phyloP scores from a whole-genome alignment of 2,113 vertebrate species.

The Aegotheles bennettii region DNA sequence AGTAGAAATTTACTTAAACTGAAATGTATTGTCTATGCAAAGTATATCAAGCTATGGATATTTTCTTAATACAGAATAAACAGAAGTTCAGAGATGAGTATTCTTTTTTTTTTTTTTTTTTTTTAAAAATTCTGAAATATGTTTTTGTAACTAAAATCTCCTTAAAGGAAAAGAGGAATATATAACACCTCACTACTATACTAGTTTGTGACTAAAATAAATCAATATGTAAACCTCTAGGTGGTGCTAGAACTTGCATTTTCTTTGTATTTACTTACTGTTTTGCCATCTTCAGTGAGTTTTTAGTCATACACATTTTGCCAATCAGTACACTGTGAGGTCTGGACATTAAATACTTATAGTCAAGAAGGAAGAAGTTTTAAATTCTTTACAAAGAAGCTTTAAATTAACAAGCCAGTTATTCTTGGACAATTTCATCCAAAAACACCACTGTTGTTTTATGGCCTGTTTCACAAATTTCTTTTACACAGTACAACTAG shows the following conservation, averaged over 20 bases:
- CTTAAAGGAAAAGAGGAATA: background rate
- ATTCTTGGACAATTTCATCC: background rate
- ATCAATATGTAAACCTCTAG: constrained; percentile 13
- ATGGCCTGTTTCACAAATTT: background rate
- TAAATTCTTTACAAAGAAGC: background rate
- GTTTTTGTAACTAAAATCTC: background rate
- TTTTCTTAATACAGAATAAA: background rate
- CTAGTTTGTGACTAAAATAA: background rate
- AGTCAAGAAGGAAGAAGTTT: background rate
- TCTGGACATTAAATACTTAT: background rate
- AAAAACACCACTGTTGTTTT: background rate
- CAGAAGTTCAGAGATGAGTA: background rate
- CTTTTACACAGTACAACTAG: background rate
- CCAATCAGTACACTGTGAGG: background rate
- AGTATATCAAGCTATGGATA: background rate
- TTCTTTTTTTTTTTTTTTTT: background rate
- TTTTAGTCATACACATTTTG: background rate
- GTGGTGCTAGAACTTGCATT: constrained; percentile 11
- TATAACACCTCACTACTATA: fast-evolving
- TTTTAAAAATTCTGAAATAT: background rate
- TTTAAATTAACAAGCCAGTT: background rate
- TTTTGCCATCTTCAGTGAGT: background rate
- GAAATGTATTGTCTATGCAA: background rate
- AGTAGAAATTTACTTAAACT: background rate
- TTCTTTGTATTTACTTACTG: background rate